Conservation (phyloP, 2,888 invertebrate genomes). For the Cartodere bifasciata region DNA sequence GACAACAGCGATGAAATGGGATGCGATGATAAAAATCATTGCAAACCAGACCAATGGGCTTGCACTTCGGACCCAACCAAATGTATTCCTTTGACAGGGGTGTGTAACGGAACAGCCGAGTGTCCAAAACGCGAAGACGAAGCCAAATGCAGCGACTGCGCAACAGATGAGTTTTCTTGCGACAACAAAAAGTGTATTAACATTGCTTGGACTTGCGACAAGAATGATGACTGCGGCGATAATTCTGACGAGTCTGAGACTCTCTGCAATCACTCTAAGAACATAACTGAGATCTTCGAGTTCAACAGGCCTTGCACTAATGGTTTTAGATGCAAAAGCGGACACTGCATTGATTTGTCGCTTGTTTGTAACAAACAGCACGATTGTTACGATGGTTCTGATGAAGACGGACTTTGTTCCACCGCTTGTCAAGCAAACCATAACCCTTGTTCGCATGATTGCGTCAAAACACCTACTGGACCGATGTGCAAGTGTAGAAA, state of each 20-base stretch:
- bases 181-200: constrained; percentile 47
- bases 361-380: constrained; percentile 48
- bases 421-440: constrained; percentile 31
- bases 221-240: constrained; percentile 54
- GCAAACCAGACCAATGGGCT: constrained; percentile 36
- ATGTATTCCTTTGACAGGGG: constrained; percentile 39
- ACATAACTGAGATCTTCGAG: not conserved
- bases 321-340: constrained; percentile 41
- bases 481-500: constrained; percentile 49
- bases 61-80: constrained; percentile 39
- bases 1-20: constrained; percentile 42
- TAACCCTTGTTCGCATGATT: constrained; percentile 44
- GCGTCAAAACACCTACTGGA: constrained; percentile 52
- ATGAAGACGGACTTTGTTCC: constrained; percentile 55
- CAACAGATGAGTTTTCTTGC: constrained; percentile 41
- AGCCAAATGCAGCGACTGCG: constrained; percentile 33
- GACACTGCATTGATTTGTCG: constrained; percentile 50
- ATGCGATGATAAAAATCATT: constrained; percentile 31
- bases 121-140: constrained; percentile 67
- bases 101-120: constrained; percentile 46
- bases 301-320: constrained; percentile 27
- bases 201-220: constrained; percentile 45
- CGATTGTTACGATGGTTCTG: constrained; percentile 57
- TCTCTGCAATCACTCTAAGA: not conserved
- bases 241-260: constrained; percentile 50